Percentiles rank a stretch among this genome's conserved stretches.
Conservation (phyloP, 2,113 vertebrate genomes). For the Sander lucioperca region DNA sequence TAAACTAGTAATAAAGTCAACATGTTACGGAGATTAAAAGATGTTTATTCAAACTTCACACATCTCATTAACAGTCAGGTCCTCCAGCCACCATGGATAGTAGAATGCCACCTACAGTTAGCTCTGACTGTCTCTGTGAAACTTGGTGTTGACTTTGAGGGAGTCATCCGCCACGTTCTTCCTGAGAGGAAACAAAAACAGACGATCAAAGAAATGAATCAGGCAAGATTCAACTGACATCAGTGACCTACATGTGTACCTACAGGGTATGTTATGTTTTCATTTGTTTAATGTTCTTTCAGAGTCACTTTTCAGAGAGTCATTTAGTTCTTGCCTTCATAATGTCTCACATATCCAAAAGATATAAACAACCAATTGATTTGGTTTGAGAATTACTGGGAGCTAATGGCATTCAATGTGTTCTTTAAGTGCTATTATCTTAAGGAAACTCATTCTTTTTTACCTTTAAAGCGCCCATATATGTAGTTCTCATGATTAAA, state of each 20-base stretch:
- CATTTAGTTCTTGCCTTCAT: background rate
- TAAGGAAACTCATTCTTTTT: too few relatives aligned
- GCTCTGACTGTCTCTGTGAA: conserved; percentile 10
- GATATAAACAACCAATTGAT: background rate
- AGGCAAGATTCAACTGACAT: background rate
- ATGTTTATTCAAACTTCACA: conserved; percentile 34
- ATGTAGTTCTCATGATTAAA: background rate
- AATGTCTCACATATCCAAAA: background rate
- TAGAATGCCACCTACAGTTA: conserved; percentile 41
- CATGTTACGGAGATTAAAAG: conserved; percentile 8
- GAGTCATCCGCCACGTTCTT: conserved; percentile 37
- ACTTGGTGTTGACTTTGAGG: conserved; percentile 22
- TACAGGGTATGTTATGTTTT: background rate
- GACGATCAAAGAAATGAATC: background rate
- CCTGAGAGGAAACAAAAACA: conserved; percentile 38
- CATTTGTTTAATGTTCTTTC: background rate
- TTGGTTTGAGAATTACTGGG: background rate
- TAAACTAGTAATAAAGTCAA: conserved; percentile 5
- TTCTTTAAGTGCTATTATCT: background rate
- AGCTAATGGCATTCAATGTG: background rate
- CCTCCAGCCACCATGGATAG: background rate
- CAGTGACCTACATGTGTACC: background rate
- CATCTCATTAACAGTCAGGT: conserved; percentile 47
- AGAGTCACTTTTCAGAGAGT: background rate
- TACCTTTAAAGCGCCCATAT: background rate